These are phyloP conservation scores for Bombycilla garrulus DNA, from an alignment of 2,113 vertebrate species.

Conservation along the genomic window DNA sequence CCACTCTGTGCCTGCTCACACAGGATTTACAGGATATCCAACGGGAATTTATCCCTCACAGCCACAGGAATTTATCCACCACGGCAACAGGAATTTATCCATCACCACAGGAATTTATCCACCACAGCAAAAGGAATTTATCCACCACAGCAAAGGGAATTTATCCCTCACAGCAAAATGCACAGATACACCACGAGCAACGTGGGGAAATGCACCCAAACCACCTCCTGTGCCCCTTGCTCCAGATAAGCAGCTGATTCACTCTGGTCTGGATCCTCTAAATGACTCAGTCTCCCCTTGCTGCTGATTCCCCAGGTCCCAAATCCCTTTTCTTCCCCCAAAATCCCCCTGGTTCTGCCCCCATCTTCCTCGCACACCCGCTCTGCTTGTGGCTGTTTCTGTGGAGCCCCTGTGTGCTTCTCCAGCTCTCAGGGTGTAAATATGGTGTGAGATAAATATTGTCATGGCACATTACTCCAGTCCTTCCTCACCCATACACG, in stretches of 20 bases:
- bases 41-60: background rate
- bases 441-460: constrained; percentile 51
- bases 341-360: background rate
- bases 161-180: background rate
- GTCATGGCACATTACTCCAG: constrained; percentile 54
- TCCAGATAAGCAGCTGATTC: background rate
- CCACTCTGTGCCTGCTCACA: background rate
- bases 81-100: rapidly evolving
- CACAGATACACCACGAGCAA: background rate
- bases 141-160: background rate
- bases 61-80: background rate
- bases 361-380: rapidly evolving
- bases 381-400: background rate
- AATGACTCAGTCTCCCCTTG: background rate
- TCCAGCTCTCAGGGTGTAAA: constrained; percentile 14
- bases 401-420: background rate
- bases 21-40: background rate
- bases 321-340: rapidly evolving
- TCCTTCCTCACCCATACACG: constrained; percentile 42
- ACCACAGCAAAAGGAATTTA: background rate
- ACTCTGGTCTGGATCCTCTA: background rate
- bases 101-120: background rate
- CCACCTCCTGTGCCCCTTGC: background rate
- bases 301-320: background rate
- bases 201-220: background rate